Evolutionary conservation across 2,888 invertebrate genomes (phyloP), one percentile per base, ranked within the genome.

Genomic region (Sphaeridia pumilis): DNA sequence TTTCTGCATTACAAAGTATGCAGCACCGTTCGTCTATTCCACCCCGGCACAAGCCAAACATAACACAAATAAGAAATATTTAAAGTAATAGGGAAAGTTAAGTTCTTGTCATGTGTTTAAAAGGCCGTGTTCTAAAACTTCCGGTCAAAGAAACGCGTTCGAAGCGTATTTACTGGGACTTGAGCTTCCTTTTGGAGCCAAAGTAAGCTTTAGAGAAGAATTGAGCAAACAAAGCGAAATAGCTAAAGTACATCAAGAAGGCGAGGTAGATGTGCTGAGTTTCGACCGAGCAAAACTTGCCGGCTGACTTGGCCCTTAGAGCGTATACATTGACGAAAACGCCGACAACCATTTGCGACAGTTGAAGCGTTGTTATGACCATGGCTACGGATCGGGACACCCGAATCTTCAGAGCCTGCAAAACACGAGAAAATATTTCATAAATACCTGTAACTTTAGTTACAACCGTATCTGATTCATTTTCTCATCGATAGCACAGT

Each of bases 301-400:
- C 78, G 12, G 79, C 77, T n/a, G 80, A 76, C 51, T 67, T 68
- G 24, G 75, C 73, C 17, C 55, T 47, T 41, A 65, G 61, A 2
- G 89, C 87, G 82, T 85, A 87, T 57, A 89, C 74, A 73, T 92
- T 93, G 68, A 94, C 84, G 45, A 79, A 78, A 72, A 87, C 87
- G 17, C 95, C 95, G 59, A 92, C 78, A 46, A 93, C 78, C 94
- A 95, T 95, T 75, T 95, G 95, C 24, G 83, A 74, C 52, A 95
- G 78, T 70, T 95, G 95, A 46, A 90, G 75, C 20, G 81, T 77
- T n/a, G 95, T 95, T 69, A 97, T 93, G 63, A 84, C 73, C 84
- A 94, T 90, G 56, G 89, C 83, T 62, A 93, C 79, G 68, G 78
- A 78, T 62, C 82, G 78, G 2, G 94, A 93, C 52, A 62, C 58